phyloP scores from a whole-genome alignment of 1,140 invertebrate genomes.

The Caenorhabditis elegans region DNA sequence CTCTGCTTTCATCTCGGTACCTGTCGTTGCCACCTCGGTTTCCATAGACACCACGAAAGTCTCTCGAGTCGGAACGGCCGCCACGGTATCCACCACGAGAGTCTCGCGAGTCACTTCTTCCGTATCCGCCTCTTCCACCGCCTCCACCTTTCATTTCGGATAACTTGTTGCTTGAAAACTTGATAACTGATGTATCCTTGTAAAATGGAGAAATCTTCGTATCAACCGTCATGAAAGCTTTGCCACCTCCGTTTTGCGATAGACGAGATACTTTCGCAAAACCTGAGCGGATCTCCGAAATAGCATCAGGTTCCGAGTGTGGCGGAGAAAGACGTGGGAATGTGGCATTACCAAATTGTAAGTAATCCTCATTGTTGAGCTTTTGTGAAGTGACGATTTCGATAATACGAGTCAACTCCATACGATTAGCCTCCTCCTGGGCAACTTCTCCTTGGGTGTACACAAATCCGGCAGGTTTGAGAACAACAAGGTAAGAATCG shows the following conservation, averaged over 20 bases:
- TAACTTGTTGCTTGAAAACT: neutral
- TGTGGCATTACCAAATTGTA: neutral
- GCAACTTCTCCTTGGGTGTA: neutral
- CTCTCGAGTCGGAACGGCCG: no score
- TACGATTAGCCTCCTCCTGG: neutral
- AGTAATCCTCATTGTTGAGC: neutral
- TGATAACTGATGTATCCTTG: neutral
- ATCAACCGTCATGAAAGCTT: neutral
- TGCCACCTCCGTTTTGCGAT: neutral
- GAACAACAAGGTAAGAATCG: neutral
- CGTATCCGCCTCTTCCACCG: no score
- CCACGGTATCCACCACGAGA: no score
- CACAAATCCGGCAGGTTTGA: neutral
- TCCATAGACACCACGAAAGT: no score
- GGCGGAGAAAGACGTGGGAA: neutral
- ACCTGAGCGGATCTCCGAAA: neutral
- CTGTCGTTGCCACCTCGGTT: no score
- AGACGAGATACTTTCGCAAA: neutral
- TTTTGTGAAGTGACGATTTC: slow-evolving; percentile 1
- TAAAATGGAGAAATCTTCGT: neutral
- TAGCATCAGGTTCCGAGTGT: neutral
- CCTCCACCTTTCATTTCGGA: neutral
- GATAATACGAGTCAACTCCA: neutral
- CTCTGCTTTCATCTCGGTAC: no score
- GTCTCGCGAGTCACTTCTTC: neutral